A percentile compares a stretch with the other conserved stretches of the same genome.
Conservation (phyloP, 2,113 vertebrate species). For the Symphodus melops region DNA sequence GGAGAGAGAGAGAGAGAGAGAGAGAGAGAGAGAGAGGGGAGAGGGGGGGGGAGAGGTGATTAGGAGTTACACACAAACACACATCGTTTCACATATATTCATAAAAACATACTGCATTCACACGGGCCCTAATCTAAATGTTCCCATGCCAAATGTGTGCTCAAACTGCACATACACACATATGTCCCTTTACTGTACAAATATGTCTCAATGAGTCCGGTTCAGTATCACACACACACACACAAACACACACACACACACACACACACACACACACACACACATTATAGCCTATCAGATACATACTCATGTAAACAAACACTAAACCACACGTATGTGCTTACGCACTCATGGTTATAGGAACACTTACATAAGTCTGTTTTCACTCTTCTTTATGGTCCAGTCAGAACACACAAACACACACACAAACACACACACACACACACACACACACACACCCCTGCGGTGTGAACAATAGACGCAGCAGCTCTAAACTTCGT, state of each 20-base stretch:
- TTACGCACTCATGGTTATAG: neutral
- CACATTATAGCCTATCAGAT: neutral
- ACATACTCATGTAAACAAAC: conserved; percentile 10
- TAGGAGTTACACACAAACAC: conserved; percentile 39
- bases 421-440: neutral
- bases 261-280: neutral
- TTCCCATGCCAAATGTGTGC: neutral
- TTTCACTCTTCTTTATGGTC: neutral
- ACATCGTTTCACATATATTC: conserved; percentile 45
- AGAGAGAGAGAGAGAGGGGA: conserved; percentile 6
- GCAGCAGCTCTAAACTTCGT: too few relatives aligned
- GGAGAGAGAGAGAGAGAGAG: neutral
- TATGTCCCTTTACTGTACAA: neutral
- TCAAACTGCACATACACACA: conserved; percentile 1
- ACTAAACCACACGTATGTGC: neutral
- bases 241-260: neutral
- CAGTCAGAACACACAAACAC: neutral
- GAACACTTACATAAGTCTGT: neutral
- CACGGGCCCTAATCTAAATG: conserved; percentile 42
- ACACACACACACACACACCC: neutral
- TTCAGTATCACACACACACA: conserved; percentile 11
- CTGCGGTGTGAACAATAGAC: too few relatives aligned
- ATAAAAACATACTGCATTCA: conserved; percentile 36
- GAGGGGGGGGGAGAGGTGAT: conserved; percentile 20
- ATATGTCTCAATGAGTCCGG: conserved; percentile 12